Percentiles rank a stretch among this genome's conserved stretches.
Conservation (phyloP, 1,140 invertebrate genomes). For the Saccostrea cuccullata region DNA sequence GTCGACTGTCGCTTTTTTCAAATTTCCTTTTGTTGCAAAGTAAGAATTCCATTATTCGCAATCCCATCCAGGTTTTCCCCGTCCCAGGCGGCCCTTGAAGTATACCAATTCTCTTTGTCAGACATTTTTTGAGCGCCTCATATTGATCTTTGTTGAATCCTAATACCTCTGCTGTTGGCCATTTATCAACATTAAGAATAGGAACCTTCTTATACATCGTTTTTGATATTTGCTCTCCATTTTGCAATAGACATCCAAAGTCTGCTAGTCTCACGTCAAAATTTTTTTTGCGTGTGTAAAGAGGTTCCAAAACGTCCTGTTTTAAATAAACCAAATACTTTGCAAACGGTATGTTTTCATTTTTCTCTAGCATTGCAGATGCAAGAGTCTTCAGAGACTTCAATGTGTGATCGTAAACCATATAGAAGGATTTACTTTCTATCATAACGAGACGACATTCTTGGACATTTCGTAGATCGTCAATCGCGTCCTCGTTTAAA, state of each 20-base stretch:
- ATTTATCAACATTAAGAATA: conserved; percentile 23
- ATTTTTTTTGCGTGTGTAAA: not conserved
- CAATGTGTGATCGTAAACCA: conserved; percentile 77
- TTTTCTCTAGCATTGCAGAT: conserved; percentile 23
- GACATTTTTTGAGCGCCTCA: conserved; percentile 76
- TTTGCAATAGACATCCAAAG: not conserved
- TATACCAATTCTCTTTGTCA: conserved; percentile 80
- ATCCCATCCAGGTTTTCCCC: conserved; percentile 72
- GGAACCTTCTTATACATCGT: not conserved
- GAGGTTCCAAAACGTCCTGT: not conserved
- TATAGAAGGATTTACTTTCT: conserved; percentile 79
- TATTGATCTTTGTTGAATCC: conserved; percentile 78
- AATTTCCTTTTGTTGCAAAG: conserved; percentile 63
- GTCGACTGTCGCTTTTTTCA: conserved; percentile 61
- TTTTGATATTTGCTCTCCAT: not conserved
- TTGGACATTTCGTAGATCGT: not conserved
- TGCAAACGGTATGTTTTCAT: conserved; percentile 71
- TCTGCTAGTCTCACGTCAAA: not conserved
- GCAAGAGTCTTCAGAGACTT: conserved; percentile 70
- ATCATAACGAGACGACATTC: conserved; percentile 67
- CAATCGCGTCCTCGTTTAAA: conserved; percentile 34
- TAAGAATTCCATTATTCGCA: conserved; percentile 74
- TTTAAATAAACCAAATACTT: conserved; percentile 41
- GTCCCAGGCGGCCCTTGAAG: conserved; percentile 84
- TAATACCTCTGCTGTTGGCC: conserved; percentile 64